Percentiles rank a stretch among this genome's conserved stretches.
Evolutionary conservation across 1,140 invertebrate genomes (phyloP).

Genomic region (Gryon sp.): DNA sequence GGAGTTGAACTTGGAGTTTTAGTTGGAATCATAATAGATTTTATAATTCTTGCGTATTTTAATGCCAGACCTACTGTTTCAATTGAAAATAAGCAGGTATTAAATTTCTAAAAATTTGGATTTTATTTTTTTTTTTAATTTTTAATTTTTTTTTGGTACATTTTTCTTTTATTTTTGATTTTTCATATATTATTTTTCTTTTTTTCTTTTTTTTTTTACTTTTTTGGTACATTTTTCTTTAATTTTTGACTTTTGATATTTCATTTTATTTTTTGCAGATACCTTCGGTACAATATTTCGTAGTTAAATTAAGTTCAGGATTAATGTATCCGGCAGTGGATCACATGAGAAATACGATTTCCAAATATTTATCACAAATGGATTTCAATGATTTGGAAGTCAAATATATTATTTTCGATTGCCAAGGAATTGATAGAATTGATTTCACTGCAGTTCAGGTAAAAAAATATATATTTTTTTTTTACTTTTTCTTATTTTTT

Average conservation of each 20-base stretch:
- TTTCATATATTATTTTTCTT: too few relatives aligned
- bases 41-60: slow-evolving; percentile 88
- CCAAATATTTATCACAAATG: slow-evolving; percentile 65
- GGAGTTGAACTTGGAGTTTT: slow-evolving; percentile 92
- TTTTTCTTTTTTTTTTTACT: too few relatives aligned
- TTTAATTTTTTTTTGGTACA: slow-evolving; percentile 8
- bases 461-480: slow-evolving; percentile 17
- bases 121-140: background rate
- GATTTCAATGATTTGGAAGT: slow-evolving; percentile 4
- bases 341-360: slow-evolving; percentile 76
- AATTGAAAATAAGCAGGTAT: slow-evolving; percentile 81
- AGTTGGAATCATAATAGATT: slow-evolving; percentile 88
- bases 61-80: slow-evolving; percentile 86
- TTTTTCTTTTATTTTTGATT: too few relatives aligned
- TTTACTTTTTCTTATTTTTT: slow-evolving; percentile 1
- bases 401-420: slow-evolving; percentile 76
- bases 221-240: too few relatives aligned
- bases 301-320: slow-evolving; percentile 78
- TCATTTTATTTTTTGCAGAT: too few relatives aligned
- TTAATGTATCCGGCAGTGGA: slow-evolving; percentile 81
- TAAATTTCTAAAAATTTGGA: slow-evolving; percentile 23
- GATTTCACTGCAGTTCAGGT: slow-evolving; percentile 80
- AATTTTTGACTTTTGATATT: too few relatives aligned
- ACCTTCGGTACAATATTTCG: slow-evolving; percentile 68
- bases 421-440: slow-evolving; percentile 75